Conservation (phyloP, 2,888 invertebrate species). For the Ypsolopha sequella region DNA sequence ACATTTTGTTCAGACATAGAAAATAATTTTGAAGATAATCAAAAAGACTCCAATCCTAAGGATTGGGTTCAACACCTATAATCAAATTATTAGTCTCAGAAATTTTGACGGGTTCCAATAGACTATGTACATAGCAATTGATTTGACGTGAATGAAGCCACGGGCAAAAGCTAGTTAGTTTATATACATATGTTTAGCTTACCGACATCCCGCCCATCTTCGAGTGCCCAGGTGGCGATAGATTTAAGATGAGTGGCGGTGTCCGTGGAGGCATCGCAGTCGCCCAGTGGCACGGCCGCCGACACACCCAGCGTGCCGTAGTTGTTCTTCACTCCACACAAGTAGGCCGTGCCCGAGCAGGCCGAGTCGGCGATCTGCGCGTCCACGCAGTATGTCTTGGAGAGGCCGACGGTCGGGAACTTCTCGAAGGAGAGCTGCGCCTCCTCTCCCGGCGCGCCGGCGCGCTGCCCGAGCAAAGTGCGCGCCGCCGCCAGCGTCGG, state of each 20-base stretch:
- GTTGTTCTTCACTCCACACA: conserved; percentile 77
- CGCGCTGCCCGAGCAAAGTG: conserved; percentile 73
- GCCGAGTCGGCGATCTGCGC: conserved; percentile 79
- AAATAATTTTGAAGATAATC: too few relatives aligned
- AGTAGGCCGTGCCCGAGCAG: conserved; percentile 76
- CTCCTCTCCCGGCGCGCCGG: conserved; percentile 69
- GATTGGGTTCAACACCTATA: too few relatives aligned
- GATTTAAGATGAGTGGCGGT: conserved; percentile 68
- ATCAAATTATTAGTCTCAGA: too few relatives aligned
- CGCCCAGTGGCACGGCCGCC: conserved; percentile 66
- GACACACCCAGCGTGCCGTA: conserved; percentile 76
- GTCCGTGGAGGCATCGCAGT: conserved; percentile 69
- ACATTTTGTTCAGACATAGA: too few relatives aligned
- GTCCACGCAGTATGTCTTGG: conserved; percentile 74
- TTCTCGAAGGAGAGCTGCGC: conserved; percentile 70
- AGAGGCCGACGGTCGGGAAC: conserved; percentile 73
- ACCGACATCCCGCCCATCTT: conserved; percentile 46
- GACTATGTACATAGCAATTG: too few relatives aligned
- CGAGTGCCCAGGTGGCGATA: conserved; percentile 76
- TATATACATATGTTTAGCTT: too few relatives aligned
- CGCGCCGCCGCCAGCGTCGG: conserved; percentile 77
- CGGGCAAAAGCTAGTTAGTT: too few relatives aligned
- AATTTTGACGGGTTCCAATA: too few relatives aligned
- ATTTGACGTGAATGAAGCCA: too few relatives aligned
- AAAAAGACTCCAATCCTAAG: too few relatives aligned